Evolutionary conservation across 1,140 invertebrate genomes (phyloP), one percentile per base, ranked within the genome.

Genomic region (Ostrea denselamellosa): DNA sequence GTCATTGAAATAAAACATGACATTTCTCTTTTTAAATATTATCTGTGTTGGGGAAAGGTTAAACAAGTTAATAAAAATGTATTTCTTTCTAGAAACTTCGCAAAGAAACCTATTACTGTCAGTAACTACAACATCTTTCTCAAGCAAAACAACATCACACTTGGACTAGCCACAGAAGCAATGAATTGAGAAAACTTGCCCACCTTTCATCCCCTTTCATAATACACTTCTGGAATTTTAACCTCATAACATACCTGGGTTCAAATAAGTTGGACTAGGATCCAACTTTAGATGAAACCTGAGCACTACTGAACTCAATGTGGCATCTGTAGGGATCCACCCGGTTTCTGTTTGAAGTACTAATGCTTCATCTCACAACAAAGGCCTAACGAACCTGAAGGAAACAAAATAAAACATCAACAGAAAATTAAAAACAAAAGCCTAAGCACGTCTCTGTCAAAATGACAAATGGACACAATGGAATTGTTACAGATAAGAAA

Each of bases 401-500:
- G 68, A 77, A 12, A 62, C 9, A 77, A 77, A 77, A 28, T 77
- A 77, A 77, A 77, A 77, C 68, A 77, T 77, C 68, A 77, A 25
- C 68, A 28, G 68, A 77, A 77, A 77, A 28, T 28, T 22, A 77
- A 34, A 77, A 77, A 77, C 68, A 77, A 77, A 77, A 77, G 25
- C 68, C 56, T 77, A 25, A 34, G 68, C 68, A 77, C 68, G 68
- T 34, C 28, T 77, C 68, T 77, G 68, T 77, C 68, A 77, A 34
- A 77, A 77, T 77, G 68, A 77, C 68, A 77, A 25, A 77, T 77
- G 22, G 28, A 77, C 68, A 77, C 25, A 77, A 77, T 28, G 68
- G 68, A 77, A 77, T 77, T 77, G 68, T 77, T 77, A 77, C 68
- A 77, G 68, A 77, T 77, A 77, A 77, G 68, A 77, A 34, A 34